phyloP scores from a whole-genome alignment of 2,113 vertebrate species.

The Chrysochloris asiatica region DNA sequence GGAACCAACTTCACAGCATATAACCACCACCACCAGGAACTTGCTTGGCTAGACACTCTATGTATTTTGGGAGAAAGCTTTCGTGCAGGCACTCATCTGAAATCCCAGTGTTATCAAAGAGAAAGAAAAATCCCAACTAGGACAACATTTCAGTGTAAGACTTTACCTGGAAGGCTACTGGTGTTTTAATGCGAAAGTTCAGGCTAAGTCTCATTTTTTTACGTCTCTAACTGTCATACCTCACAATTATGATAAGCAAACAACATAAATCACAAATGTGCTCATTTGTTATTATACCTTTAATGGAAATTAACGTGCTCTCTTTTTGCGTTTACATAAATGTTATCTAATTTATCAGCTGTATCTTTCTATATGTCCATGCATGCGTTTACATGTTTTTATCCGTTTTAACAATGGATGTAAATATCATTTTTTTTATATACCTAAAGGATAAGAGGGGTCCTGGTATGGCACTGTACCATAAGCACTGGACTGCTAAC shows the following conservation, averaged over 20 bases:
- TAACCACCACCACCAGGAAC: too few relatives aligned
- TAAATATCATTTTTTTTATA: background rate
- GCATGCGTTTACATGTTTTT: background rate
- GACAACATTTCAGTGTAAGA: background rate
- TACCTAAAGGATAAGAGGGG: too few relatives aligned
- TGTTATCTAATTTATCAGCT: background rate
- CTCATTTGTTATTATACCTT: conserved; percentile 26
- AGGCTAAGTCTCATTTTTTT: background rate
- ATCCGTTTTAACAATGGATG: background rate
- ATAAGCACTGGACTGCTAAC: too few relatives aligned
- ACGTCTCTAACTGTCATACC: background rate
- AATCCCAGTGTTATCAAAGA: background rate
- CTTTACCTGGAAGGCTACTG: background rate
- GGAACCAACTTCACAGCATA: too few relatives aligned
- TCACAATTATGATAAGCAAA: background rate
- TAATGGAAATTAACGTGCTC: conserved; percentile 26
- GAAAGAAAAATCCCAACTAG: background rate
- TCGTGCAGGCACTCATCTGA: too few relatives aligned
- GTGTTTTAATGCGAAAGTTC: background rate
- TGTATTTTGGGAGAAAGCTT: background rate
- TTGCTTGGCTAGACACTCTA: background rate
- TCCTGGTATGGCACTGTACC: too few relatives aligned
- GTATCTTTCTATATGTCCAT: background rate
- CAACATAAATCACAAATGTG: conserved; percentile 8
- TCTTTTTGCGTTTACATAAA: conserved; percentile 29